phyloP scores from a whole-genome alignment of 2,113 vertebrate genomes.

The Alethe diademata region DNA sequence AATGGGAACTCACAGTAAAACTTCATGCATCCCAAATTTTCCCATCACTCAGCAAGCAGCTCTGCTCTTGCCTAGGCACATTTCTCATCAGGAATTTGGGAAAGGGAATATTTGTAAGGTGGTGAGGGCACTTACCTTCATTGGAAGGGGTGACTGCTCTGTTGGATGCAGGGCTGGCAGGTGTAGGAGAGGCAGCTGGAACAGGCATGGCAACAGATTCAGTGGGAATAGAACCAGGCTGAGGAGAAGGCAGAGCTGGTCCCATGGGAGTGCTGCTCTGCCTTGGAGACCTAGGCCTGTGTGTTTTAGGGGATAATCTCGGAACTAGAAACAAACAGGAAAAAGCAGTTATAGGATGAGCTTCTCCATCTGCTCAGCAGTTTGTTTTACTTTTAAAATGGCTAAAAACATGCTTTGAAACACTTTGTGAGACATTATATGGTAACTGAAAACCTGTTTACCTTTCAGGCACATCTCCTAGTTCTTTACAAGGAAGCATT shows the following conservation, averaged over 20 bases:
- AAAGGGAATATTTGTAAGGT: not conserved
- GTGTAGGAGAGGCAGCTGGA: slow-evolving; percentile 87
- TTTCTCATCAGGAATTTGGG: not conserved
- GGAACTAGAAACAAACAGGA: slow-evolving; percentile 74
- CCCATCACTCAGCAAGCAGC: not conserved
- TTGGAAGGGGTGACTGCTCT: slow-evolving; percentile 84
- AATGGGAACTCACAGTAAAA: not conserved
- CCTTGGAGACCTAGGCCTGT: slow-evolving; percentile 95
- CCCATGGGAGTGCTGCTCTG: slow-evolving; percentile 84
- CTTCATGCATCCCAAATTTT: not conserved
- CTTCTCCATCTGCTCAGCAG: not conserved
- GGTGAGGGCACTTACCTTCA: slow-evolving; percentile 76
- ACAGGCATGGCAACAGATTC: slow-evolving; percentile 83
- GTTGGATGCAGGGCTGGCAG: slow-evolving; percentile 89
- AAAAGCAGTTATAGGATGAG: slow-evolving; percentile 20
- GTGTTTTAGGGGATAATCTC: slow-evolving; percentile 82
- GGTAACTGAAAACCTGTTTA: slow-evolving; percentile 8
- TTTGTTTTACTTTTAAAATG: not conserved
- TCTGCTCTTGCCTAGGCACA: not conserved
- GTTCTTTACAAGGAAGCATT: not conserved
- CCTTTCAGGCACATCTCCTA: slow-evolving; percentile 26
- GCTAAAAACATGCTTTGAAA: slow-evolving; percentile 35
- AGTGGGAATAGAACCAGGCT: slow-evolving; percentile 83
- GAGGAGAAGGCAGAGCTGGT: slow-evolving; percentile 84
- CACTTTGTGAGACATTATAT: not conserved